Conservation (phyloP, 2,888 invertebrate genomes). For the Sinelater perroti region DNA sequence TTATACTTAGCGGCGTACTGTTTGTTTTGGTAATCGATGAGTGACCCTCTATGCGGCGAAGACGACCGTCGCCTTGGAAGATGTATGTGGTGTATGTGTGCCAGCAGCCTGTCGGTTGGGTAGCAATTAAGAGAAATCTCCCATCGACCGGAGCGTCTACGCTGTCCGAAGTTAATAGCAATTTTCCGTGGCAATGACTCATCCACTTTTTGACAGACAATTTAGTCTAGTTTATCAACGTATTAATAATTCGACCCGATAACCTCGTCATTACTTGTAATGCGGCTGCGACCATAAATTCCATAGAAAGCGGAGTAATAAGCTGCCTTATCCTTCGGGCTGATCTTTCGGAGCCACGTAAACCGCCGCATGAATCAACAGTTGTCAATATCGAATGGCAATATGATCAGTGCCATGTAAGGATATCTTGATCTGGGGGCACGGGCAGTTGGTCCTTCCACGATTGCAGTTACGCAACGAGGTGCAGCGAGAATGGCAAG, state of each 20-base stretch:
- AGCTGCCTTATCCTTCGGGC: too few species aligned
- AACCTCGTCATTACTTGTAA: constrained; percentile 35
- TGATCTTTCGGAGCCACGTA: not conserved
- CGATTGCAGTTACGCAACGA: too few species aligned
- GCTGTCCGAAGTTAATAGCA: constrained; percentile 38
- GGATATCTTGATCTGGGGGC: constrained; percentile 13
- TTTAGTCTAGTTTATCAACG: constrained; percentile 42
- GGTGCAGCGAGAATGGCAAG: too few species aligned
- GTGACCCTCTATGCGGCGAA: too few species aligned
- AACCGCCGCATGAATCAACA: constrained; percentile 11
- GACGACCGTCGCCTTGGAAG: too few species aligned
- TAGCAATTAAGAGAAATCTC: constrained; percentile 15
- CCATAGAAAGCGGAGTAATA: not conserved
- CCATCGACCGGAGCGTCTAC: constrained; percentile 2
- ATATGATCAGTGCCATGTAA: constrained; percentile 1
- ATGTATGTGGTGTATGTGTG: not conserved
- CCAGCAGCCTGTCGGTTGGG: not conserved
- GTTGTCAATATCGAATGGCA: constrained; percentile 11
- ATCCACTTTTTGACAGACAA: constrained; percentile 45
- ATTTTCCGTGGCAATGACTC: constrained; percentile 46
- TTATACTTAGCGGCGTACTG: too few species aligned
- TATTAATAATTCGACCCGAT: constrained; percentile 43
- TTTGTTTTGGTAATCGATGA: too few species aligned
- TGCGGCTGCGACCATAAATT: constrained; percentile 1
- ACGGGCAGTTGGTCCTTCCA: too few species aligned